These are phyloP conservation scores for Diachasma alloeum DNA, from an alignment of 1,140 invertebrate genomes.

Conservation along the genomic window DNA sequence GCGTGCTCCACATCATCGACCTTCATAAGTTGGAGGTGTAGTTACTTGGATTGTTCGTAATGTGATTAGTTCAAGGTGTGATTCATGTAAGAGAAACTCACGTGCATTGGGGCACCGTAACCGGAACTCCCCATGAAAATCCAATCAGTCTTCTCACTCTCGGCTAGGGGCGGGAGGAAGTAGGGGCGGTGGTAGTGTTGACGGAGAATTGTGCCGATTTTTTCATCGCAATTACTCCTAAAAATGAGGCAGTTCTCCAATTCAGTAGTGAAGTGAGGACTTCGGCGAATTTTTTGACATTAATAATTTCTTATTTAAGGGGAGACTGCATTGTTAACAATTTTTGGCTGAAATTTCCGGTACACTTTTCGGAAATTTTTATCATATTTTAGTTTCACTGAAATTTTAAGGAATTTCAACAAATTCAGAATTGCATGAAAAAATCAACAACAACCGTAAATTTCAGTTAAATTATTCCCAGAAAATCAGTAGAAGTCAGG, in stretches of 20 bases:
- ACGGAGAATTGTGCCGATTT: slow-evolving; percentile 77
- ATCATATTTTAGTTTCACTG: no score
- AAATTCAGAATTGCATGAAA: no score
- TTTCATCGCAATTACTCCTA: slow-evolving; percentile 90
- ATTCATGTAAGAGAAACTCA: slow-evolving; percentile 64
- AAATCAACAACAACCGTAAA: no score
- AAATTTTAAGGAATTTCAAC: no score
- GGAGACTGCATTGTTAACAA: no score
- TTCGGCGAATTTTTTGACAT: no score
- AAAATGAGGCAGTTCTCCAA: neutral
- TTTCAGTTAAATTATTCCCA: no score
- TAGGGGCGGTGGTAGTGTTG: slow-evolving; percentile 85
- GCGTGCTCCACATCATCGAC: slow-evolving; percentile 90
- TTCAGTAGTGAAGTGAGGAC: no score
- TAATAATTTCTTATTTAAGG: no score
- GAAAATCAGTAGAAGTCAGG: no score
- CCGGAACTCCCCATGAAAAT: slow-evolving; percentile 96
- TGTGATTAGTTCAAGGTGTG: neutral
- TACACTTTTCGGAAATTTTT: no score
- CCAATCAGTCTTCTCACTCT: slow-evolving; percentile 90
- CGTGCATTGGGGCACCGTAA: slow-evolving; percentile 93
- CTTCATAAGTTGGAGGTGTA: slow-evolving; percentile 61
- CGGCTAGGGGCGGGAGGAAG: slow-evolving; percentile 84
- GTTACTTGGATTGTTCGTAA: neutral
- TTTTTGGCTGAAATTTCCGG: no score